Conservation (phyloP, 2,797 vertebrate species). For the Microctenopoma lineatum region DNA sequence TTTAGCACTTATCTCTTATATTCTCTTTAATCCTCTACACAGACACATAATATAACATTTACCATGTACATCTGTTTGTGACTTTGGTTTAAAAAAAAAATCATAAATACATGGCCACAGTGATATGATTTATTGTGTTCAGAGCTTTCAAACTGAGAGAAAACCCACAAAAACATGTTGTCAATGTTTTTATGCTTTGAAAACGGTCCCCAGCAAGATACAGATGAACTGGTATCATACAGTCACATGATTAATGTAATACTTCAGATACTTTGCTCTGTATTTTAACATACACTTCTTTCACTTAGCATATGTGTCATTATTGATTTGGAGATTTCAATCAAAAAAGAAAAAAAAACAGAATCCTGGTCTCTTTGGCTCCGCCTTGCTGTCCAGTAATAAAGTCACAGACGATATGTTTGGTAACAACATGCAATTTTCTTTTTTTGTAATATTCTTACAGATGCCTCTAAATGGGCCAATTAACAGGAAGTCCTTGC, state of each 20-base stretch:
- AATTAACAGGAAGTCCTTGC: background rate
- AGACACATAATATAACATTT: background rate
- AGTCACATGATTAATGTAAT: background rate
- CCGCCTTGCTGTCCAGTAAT: constrained; percentile 24
- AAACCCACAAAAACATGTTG: background rate
- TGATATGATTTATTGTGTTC: background rate
- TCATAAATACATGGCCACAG: background rate
- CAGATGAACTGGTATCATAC: background rate
- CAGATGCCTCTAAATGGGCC: background rate
- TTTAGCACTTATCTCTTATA: background rate
- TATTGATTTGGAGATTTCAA: constrained; percentile 8
- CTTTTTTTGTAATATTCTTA: constrained; percentile 8
- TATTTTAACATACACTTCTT: constrained; percentile 12
- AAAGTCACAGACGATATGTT: constrained; percentile 30
- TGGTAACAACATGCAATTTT: constrained; percentile 57
- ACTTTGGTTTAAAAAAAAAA: background rate
- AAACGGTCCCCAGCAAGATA: background rate
- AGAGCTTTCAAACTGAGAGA: background rate
- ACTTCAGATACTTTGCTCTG: constrained; percentile 29
- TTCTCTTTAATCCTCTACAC: background rate
- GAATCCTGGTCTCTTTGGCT: constrained; percentile 48
- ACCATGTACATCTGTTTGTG: background rate
- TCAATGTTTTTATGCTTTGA: no score
- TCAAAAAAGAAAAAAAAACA: background rate
- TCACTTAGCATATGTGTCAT: constrained; percentile 11